Conservation (phyloP, 1,140 invertebrate species). For the Copidosoma floridanum region DNA sequence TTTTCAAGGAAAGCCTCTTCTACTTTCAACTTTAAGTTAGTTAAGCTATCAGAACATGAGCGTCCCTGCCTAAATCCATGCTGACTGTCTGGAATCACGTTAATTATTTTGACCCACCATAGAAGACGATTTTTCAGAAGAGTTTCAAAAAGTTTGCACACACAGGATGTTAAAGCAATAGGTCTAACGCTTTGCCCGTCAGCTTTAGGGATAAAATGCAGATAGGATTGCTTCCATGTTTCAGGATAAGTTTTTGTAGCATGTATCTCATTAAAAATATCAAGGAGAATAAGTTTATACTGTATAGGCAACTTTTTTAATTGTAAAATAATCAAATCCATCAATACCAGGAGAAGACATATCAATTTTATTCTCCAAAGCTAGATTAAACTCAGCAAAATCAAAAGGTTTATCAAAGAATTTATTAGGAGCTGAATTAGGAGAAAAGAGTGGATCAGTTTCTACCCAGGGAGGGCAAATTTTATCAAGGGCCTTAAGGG, state of each 20-base stretch:
- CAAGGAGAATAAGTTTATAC: background rate
- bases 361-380: background rate
- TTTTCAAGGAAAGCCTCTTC: slow-evolving; percentile 4
- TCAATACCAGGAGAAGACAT: background rate
- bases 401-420: background rate
- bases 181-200: slow-evolving; percentile 8
- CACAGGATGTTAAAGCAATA: slow-evolving; percentile 9
- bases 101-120: slow-evolving; percentile 21
- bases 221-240: slow-evolving; percentile 7
- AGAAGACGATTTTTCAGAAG: slow-evolving; percentile 22
- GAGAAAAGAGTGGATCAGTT: background rate
- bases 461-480: background rate
- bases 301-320: background rate
- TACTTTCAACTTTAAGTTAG: slow-evolving; percentile 1
- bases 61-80: slow-evolving; percentile 20
- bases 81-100: slow-evolving; percentile 16
- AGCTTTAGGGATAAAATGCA: slow-evolving; percentile 21
- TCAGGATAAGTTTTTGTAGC: background rate
- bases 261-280: slow-evolving; percentile 3
- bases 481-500: background rate
- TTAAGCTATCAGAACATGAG: slow-evolving; percentile 19
- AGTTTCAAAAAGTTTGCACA: slow-evolving; percentile 24
- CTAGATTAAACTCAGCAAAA: background rate
- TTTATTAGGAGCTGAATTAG: background rate
- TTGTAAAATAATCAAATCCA: background rate